A percentile compares a stretch with the other conserved stretches of the same genome.
These are phyloP conservation scores for Columba guinea DNA, from an alignment of 2,797 vertebrate species.

Conservation along the genomic window DNA sequence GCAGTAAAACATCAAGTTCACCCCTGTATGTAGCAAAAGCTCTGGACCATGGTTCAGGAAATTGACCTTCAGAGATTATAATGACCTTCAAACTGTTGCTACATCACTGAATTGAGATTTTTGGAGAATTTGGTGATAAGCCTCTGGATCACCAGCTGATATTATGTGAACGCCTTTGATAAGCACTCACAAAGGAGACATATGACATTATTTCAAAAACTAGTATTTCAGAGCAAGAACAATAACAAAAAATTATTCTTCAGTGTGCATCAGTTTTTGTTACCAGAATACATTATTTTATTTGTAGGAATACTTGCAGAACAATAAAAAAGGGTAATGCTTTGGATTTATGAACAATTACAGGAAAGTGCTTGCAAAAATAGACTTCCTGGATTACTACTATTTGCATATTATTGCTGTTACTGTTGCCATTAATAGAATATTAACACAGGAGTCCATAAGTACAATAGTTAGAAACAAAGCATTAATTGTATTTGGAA, in stretches of 20 bases:
- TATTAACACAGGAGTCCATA: neutral
- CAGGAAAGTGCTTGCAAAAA: neutral
- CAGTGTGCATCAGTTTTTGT: neutral
- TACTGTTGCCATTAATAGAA: neutral
- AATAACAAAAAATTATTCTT: neutral
- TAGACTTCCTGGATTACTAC: neutral
- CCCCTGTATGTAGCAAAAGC: constrained; percentile 48
- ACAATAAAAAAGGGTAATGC: neutral
- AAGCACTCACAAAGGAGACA: constrained; percentile 22
- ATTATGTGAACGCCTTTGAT: constrained; percentile 48
- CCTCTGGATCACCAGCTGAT: constrained; percentile 36
- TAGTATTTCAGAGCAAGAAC: neutral
- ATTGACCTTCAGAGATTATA: constrained; percentile 75
- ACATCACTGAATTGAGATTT: constrained; percentile 31
- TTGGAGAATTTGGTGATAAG: constrained; percentile 61
- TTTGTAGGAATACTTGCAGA: neutral
- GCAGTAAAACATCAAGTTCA: constrained; percentile 62
- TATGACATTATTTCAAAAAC: constrained; percentile 25
- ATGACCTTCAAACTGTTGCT: constrained; percentile 73
- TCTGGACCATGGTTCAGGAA: constrained; percentile 70
- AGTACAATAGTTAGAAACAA: neutral
- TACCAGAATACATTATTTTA: neutral
- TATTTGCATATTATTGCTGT: neutral
- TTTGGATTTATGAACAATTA: neutral
- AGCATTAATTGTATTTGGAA: neutral